Percentiles rank a stretch among this genome's conserved stretches.
Evolutionary conservation across 2,113 vertebrate genomes (phyloP).

Genomic region (Sapajus apella): DNA sequence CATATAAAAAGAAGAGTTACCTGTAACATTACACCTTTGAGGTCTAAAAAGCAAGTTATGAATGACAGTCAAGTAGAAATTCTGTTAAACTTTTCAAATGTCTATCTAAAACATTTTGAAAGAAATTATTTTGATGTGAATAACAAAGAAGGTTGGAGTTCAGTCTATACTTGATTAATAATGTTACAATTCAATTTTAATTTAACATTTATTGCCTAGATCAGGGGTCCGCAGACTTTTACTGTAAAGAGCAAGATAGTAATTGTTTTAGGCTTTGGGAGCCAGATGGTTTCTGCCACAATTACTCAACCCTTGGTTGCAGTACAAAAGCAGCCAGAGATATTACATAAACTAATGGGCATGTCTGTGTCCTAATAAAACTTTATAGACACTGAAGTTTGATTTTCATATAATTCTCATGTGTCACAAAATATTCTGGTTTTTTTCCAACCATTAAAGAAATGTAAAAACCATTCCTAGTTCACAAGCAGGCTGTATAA

Average conservation of each 20-base stretch:
- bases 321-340: not conserved
- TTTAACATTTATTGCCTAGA: not conserved
- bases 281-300: not conserved
- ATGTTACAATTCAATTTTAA: not conserved
- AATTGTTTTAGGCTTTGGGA: constrained; percentile 38
- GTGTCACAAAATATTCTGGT: not conserved
- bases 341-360: not conserved
- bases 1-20: not conserved
- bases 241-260: not conserved
- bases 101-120: not conserved
- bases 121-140: not conserved
- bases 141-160: not conserved
- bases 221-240: not conserved
- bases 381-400: not conserved
- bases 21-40: not conserved
- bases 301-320: not conserved
- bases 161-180: not conserved
- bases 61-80: constrained; percentile 11
- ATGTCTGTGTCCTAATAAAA: not conserved
- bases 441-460: not conserved
- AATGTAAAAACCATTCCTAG: not conserved
- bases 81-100: not conserved
- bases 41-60: constrained; percentile 24
- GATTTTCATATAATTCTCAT: constrained; percentile 24
- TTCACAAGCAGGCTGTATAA: not conserved